phyloP scores from a whole-genome alignment of 2,797 vertebrate species.

The Aphelocoma californica region DNA sequence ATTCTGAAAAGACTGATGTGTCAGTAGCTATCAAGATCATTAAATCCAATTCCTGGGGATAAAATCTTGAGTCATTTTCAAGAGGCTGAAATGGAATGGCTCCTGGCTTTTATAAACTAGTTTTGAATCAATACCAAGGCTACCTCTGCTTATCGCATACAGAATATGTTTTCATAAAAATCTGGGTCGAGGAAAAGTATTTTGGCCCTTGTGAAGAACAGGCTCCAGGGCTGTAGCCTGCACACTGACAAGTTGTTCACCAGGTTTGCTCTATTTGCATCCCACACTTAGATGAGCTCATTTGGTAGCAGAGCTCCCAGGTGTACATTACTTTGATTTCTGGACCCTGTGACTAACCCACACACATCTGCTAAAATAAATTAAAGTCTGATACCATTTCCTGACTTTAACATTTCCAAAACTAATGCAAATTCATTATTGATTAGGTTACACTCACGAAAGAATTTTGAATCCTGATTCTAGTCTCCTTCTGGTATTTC shows the following conservation, averaged over 20 bases:
- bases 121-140: background rate
- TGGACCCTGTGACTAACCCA: constrained; percentile 20
- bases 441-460: background rate
- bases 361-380: background rate
- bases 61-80: constrained; percentile 55
- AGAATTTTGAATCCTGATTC: background rate
- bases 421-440: background rate
- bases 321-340: constrained; percentile 17
- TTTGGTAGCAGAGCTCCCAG: constrained; percentile 32
- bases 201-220: background rate
- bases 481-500: background rate
- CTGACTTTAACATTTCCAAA: background rate
- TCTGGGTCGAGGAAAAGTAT: background rate
- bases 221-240: background rate
- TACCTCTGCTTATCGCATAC: background rate
- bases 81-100: constrained; percentile 7
- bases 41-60: constrained; percentile 34
- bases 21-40: constrained; percentile 56
- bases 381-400: background rate
- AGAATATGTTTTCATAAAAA: constrained; percentile 1
- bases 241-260: background rate
- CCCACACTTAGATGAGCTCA: constrained; percentile 29
- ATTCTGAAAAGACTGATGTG: constrained; percentile 50
- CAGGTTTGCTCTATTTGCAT: constrained; percentile 8
- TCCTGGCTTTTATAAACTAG: constrained; percentile 4